phyloP scores from a whole-genome alignment of 2,888 invertebrate species.

The Epirrhoe tristata region DNA sequence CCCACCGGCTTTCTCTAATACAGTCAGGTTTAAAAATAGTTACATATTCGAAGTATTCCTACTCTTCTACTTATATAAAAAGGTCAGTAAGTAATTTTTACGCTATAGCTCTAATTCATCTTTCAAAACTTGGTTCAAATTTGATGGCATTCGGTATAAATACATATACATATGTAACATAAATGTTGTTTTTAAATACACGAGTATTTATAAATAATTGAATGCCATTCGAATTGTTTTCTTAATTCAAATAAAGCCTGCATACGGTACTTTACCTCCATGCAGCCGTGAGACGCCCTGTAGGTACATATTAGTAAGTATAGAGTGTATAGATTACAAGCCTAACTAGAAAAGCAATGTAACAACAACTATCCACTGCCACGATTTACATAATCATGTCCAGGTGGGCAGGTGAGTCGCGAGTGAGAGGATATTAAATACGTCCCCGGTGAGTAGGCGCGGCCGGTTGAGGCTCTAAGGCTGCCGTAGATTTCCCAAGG shows the following conservation, averaged over 20 bases:
- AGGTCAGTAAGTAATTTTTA: neutral
- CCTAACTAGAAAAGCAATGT: neutral
- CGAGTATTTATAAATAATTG: no score
- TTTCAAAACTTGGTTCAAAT: neutral
- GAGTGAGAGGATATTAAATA: constrained; percentile 73
- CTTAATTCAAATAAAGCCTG: no score
- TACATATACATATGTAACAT: no score
- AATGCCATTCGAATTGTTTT: no score
- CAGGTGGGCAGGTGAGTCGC: constrained; percentile 36
- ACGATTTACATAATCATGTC: constrained; percentile 24
- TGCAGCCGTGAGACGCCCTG: no score
- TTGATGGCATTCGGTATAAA: neutral
- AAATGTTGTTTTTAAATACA: no score
- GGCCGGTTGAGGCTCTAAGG: constrained; percentile 77
- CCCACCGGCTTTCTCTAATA: neutral
- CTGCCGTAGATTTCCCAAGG: constrained; percentile 88
- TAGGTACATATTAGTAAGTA: no score
- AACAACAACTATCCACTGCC: neutral
- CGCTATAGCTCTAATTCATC: neutral
- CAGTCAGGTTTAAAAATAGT: neutral
- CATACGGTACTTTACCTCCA: no score
- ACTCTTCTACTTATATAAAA: neutral
- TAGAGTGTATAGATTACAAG: neutral
- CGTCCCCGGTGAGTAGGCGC: constrained; percentile 74
- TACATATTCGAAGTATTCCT: neutral